phyloP scores from a whole-genome alignment of 2,888 invertebrate species.

The Ditula angustiorana region DNA sequence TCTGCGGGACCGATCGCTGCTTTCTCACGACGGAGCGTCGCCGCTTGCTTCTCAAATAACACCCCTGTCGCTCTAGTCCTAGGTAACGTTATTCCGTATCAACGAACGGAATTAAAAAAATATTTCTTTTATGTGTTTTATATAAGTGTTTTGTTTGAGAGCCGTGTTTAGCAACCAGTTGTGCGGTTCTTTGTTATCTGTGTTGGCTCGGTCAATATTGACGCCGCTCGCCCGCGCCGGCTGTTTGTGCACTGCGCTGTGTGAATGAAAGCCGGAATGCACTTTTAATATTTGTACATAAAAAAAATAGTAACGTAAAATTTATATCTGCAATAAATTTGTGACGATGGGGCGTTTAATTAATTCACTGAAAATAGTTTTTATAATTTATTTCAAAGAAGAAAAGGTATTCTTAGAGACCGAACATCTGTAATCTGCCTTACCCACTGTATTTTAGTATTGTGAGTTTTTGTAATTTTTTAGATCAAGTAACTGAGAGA shows the following conservation, averaged over 20 bases:
- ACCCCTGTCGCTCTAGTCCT: slow-evolving; percentile 41
- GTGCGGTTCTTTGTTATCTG: slow-evolving; percentile 78
- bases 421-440: no score
- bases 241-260: slow-evolving; percentile 56
- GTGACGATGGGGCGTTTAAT: no score
- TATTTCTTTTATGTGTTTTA: slow-evolving; percentile 57
- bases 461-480: no score
- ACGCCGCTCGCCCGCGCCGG: slow-evolving; percentile 55
- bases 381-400: no score
- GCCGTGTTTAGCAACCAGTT: slow-evolving; percentile 75
- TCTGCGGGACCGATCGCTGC: slow-evolving; percentile 64
- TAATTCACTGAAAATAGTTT: no score
- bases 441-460: no score
- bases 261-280: slow-evolving; percentile 50
- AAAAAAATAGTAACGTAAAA: no score
- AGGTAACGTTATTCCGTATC: slow-evolving; percentile 40
- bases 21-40: slow-evolving; percentile 71
- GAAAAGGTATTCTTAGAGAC: no score
- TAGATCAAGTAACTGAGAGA: no score
- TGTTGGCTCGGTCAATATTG: slow-evolving; percentile 75
- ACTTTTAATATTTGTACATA: slow-evolving; percentile 49
- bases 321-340: no score
- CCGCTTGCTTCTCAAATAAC: slow-evolving; percentile 44
- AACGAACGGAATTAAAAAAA: slow-evolving; percentile 47
- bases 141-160: slow-evolving; percentile 72